Base-by-base conservation (phyloP, 2,113 vertebrate species). In the Sinocyclocheilus anshuiensis region DNA sequence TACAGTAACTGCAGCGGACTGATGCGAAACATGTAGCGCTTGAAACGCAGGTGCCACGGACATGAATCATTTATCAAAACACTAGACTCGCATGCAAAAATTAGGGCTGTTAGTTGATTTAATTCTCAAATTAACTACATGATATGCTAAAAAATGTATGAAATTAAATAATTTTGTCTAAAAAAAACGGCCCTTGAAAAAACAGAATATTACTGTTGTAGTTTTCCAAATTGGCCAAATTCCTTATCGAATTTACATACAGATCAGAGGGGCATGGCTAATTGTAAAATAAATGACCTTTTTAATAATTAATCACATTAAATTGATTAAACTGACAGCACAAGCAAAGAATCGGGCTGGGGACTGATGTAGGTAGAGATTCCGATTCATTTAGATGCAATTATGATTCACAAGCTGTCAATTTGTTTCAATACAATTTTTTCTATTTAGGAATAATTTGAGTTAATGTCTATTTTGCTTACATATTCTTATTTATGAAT, bases 41-140 rank as follows among this genome's bases (percentile, higher is more conserved):
- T 59, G 48, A 74, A 67, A 71, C 45, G 16, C 45, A 11, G 72
- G 45, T 26, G 6, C 79, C 22, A 82, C 22, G 11, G 55, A n/a
- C 67, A 36, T 87, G 76, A 77, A 89, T 89, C 59, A 89, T 85
- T 89, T 77, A 87, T 85, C 55, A 42, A 69, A 36, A 55, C 24
- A 10, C 63, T 69, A 48, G 24, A 77, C 48, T 33, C 24, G 0
- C 76, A 29, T 77, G 45, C 55, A 36, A 39, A 79, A 20, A 63
- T 55, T 13, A n/a, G 36, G 10, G 33, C 9, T 4, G 55, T 10
- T 18, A 77, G 39, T 8, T 5, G 20, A 22, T 59, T 12, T 15
- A 26, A 78, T 29, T 10, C 12, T 50, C 6, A 29, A 15, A 3
- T 53, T 4, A 53, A 77, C 42, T 24, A 48, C 20, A 13, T 48